phyloP scores from a whole-genome alignment of 2,888 invertebrate genomes.

The Schizotus pectinicornis region DNA sequence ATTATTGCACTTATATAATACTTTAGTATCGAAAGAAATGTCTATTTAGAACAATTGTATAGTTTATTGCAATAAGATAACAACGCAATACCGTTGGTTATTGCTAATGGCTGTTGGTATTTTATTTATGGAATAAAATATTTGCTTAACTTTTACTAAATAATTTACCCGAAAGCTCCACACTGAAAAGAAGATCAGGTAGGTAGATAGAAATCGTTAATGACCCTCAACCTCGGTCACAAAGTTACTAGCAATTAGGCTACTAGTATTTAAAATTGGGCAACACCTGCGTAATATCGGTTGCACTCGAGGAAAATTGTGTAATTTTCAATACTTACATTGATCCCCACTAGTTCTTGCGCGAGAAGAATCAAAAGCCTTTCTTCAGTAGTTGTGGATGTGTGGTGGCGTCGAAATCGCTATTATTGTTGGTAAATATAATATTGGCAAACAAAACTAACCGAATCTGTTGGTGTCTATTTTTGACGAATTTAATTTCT shows the following conservation, averaged over 20 bases:
- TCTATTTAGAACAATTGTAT: background rate
- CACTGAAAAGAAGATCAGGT: background rate
- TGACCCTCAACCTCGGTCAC: no score
- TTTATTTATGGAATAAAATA: constrained; percentile 10
- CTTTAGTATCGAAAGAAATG: constrained; percentile 1
- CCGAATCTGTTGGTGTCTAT: no score
- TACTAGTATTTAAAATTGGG: background rate
- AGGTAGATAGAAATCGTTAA: no score
- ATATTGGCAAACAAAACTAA: no score
- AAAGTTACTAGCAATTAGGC: background rate
- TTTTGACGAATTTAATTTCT: no score
- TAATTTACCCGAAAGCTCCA: background rate
- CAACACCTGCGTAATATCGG: background rate
- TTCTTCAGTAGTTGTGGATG: background rate
- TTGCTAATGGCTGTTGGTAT: background rate
- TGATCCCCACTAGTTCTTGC: background rate
- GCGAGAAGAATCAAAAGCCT: background rate
- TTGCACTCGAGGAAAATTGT: background rate
- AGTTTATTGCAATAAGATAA: constrained; percentile 14
- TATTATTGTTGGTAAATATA: no score
- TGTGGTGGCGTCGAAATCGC: no score
- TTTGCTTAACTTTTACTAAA: constrained; percentile 7
- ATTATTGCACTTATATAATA: constrained; percentile 11
- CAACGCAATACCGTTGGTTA: background rate
- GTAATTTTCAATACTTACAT: constrained; percentile 6